Base-by-base conservation (phyloP, 1,140 invertebrate genomes). In the Panagrolaimus sp. region DNA sequence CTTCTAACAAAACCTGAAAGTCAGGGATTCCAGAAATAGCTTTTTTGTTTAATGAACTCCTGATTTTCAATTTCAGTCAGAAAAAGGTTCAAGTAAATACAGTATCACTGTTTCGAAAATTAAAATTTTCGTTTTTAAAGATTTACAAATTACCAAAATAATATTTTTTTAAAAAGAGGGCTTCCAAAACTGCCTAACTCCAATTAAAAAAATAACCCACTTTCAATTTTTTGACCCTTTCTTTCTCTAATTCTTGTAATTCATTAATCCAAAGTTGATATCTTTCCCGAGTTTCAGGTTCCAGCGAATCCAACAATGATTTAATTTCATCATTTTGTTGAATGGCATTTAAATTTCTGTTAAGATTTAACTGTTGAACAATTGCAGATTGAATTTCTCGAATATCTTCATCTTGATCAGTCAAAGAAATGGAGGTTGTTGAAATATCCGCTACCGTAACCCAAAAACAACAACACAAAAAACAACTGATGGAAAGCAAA, bases 251-350 rank as follows among this genome's bases (percentile, higher is more conserved):
- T 21, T 65, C 63, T 26, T 32, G 63, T 15, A 65, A 47, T 17
- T 65, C 63, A 21, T 17, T 65, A 32, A 65, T 47, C 63, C 63
- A 65, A 21, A 65, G 45, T 21, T 65, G 17, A 21, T 65, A 65
- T 5, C 32, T 65, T 12, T 65, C 43, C 15, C 63, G 43, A 4
- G 63, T 65, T 43, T 65, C 63, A 2, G 43, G 17, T 10, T 65
- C 17, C 1, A 65, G 63, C 1, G 43, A 43, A 21, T 65, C 45
- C 63, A 65, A 21, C 28, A 65, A 32, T 3, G 17, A 24, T 47
- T 26, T 28, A n/a, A 43, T 21, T n/a, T 43, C 17, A n/a, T 65
- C 14, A 43, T 65, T 47, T 17, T 44, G 43, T 65, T 65, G 26
- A 43, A 65, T 38, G 15, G 63, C 63, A 9, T 21, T 65, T 5